Evolutionary conservation across 2,888 invertebrate species (phyloP).

Genomic region (Eupithecia pulchellata): DNA sequence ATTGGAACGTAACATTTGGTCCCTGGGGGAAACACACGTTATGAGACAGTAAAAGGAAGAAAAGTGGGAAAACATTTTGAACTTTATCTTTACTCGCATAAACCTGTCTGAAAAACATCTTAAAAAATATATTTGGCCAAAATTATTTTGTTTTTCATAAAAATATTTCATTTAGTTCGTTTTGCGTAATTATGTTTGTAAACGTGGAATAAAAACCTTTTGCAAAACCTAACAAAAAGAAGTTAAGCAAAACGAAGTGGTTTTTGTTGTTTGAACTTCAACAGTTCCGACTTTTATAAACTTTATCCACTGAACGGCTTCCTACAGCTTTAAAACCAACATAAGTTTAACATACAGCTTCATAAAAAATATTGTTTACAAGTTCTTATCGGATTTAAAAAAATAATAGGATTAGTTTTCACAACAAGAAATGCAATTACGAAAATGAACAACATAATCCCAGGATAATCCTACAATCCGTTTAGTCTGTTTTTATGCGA

Average conservation of each 20-base stretch:
- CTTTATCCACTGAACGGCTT: background rate
- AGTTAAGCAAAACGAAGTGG: background rate
- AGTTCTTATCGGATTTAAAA: background rate
- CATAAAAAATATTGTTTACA: background rate
- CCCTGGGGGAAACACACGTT: slow-evolving; percentile 55
- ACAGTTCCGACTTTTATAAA: background rate
- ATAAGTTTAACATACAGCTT: background rate
- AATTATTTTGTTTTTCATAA: background rate
- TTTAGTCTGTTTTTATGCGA: background rate
- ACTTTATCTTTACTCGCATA: background rate
- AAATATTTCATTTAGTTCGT: background rate
- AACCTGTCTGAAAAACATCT: background rate
- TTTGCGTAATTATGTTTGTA: background rate
- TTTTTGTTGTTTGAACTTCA: background rate
- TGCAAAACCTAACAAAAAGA: background rate
- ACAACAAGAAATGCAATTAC: slow-evolving; percentile 2
- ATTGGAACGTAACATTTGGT: slow-evolving; percentile 79
- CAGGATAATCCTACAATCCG: slow-evolving; percentile 3
- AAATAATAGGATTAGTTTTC: background rate
- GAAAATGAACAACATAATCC: slow-evolving; percentile 3
- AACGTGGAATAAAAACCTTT: background rate
- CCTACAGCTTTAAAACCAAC: background rate
- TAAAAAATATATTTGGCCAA: background rate
- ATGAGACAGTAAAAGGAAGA: slow-evolving; percentile 24
- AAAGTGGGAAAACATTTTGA: background rate